Percentiles rank a stretch among this genome's conserved stretches.
These are phyloP conservation scores for Cacoxenus indagator DNA, from an alignment of 2,888 invertebrate genomes.

Conservation along the genomic window DNA sequence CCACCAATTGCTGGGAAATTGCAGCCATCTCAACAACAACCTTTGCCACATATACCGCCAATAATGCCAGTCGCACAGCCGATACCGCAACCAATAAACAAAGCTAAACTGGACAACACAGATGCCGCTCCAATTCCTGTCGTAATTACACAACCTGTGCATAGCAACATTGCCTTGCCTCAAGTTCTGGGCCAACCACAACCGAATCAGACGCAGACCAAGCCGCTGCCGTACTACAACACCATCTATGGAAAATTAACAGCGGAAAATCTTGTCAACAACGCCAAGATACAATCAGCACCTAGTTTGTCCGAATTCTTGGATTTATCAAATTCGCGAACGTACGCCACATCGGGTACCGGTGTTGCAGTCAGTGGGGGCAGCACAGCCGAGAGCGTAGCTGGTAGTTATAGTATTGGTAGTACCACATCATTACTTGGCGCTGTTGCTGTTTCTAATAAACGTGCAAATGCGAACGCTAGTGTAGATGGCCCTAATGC, in stretches of 20 bases:
- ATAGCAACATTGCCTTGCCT: constrained; percentile 24
- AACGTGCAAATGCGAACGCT: not conserved
- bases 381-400: not conserved
- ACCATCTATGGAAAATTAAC: constrained; percentile 71
- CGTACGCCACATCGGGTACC: constrained; percentile 48
- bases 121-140: constrained; percentile 47
- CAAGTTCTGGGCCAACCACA: constrained; percentile 20
- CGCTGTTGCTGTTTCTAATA: constrained; percentile 42
- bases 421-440: constrained; percentile 46
- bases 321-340: constrained; percentile 63
- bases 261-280: constrained; percentile 1
- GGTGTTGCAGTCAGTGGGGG: not conserved
- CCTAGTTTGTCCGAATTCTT: constrained; percentile 65
- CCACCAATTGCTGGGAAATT: constrained; percentile 6
- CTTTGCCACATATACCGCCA: constrained; percentile 30
- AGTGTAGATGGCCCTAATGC: not conserved
- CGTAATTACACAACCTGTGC: constrained; percentile 48
- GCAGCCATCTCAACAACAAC: constrained; percentile 37
- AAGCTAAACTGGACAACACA: constrained; percentile 15
- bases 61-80: not conserved
- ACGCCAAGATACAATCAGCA: constrained; percentile 28
- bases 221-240: constrained; percentile 64
- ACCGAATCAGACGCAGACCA: constrained; percentile 24
- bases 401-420: constrained; percentile 40
- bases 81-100: not conserved